Evolutionary conservation across 2,888 invertebrate genomes (phyloP).

Genomic region (Drosophila crucigera): DNA sequence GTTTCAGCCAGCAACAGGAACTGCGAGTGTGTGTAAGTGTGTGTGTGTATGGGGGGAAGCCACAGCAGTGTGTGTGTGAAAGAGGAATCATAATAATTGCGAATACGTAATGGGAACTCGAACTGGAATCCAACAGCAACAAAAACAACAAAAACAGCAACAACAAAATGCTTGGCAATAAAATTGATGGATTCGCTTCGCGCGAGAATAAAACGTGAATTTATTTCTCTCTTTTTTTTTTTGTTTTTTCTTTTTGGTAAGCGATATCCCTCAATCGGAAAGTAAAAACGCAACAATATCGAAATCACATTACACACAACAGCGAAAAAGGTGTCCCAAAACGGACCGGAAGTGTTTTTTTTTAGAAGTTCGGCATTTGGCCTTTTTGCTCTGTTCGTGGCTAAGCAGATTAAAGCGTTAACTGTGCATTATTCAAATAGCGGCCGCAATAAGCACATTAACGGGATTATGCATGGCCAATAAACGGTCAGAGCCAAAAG

Average conservation of each 20-base stretch:
- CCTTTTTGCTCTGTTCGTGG: background rate
- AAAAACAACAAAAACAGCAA: conserved; percentile 27
- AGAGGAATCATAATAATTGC: conserved; percentile 53
- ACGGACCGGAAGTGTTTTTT: conserved; percentile 21
- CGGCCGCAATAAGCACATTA: conserved; percentile 81
- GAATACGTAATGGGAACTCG: conserved; percentile 25
- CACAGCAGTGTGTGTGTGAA: conserved; percentile 43
- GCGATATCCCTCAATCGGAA: conserved; percentile 20
- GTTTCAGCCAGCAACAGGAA: conserved; percentile 40
- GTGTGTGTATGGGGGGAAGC: conserved; percentile 39
- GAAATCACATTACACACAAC: conserved; percentile 48
- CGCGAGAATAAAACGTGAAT: conserved; percentile 63
- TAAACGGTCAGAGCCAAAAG: conserved; percentile 77
- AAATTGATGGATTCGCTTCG: conserved; percentile 80
- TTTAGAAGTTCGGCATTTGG: background rate
- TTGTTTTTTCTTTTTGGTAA: conserved; percentile 13
- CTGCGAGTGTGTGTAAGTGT: conserved; percentile 19
- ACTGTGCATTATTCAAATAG: conserved; percentile 83
- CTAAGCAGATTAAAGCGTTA: conserved; percentile 85
- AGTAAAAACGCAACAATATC: conserved; percentile 27
- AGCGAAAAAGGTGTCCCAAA: conserved; percentile 20
- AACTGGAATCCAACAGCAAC: conserved; percentile 35
- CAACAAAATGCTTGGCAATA: conserved; percentile 60
- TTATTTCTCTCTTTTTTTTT: background rate
- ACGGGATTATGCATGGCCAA: conserved; percentile 85